phyloP scores from a whole-genome alignment of 1,140 invertebrate genomes.

The Oscheius sp. region DNA sequence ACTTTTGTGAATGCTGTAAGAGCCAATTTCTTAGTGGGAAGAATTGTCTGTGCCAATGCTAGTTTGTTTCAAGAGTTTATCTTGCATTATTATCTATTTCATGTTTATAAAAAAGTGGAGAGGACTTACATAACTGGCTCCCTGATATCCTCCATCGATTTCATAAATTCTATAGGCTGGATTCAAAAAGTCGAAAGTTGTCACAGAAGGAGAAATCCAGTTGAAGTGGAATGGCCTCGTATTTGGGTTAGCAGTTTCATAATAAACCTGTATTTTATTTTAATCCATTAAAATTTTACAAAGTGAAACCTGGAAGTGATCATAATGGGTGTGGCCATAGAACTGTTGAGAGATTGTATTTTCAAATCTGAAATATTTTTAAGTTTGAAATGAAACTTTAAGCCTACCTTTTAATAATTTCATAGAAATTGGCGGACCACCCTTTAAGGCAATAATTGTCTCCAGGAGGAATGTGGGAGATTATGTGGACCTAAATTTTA shows the following conservation, averaged over 20 bases:
- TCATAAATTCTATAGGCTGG: conserved; percentile 92
- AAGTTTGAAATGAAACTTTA: too few species aligned
- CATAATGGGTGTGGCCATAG: conserved; percentile 86
- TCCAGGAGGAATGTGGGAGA: conserved; percentile 93
- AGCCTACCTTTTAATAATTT: conserved; percentile 69
- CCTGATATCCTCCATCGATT: conserved; percentile 73
- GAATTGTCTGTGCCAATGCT: too few species aligned
- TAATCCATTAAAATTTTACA: background rate
- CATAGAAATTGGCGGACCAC: conserved; percentile 65
- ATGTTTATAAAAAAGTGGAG: conserved; percentile 3
- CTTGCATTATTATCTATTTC: too few species aligned
- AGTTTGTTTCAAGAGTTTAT: too few species aligned
- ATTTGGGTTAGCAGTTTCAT: conserved; percentile 39
- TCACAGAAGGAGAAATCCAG: conserved; percentile 42
- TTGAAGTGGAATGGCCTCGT: conserved; percentile 42
- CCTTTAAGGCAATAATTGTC: conserved; percentile 68
- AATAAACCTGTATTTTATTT: conserved; percentile 54
- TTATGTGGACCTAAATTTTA: conserved; percentile 95
- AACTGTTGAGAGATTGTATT: conserved; percentile 85
- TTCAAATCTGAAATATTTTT: too few species aligned
- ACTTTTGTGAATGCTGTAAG: too few species aligned
- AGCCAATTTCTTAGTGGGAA: too few species aligned
- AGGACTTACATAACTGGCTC: conserved; percentile 29
- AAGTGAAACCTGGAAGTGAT: conserved; percentile 78
- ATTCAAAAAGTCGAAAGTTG: conserved; percentile 72